These are phyloP conservation scores for Nematostella vectensis DNA, from an alignment of 92 coral and sea anemone genomes.

Conservation along the genomic window DNA sequence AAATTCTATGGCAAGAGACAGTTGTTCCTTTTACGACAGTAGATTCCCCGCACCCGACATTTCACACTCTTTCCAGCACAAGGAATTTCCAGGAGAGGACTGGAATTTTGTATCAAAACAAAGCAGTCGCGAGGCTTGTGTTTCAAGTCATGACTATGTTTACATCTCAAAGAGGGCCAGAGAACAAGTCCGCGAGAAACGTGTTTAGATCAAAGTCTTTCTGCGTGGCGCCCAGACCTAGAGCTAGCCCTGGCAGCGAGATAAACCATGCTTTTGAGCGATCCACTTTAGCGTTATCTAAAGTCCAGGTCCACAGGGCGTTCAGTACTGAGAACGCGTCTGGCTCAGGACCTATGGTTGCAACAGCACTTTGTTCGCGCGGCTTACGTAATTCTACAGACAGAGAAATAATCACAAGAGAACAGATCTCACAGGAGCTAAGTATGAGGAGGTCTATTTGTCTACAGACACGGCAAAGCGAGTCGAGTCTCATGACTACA, in stretches of 20 bases:
- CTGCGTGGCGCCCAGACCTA: conserved; percentile 61
- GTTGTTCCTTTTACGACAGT: conserved; percentile 74
- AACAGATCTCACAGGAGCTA: background rate
- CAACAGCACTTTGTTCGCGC: conserved; percentile 25
- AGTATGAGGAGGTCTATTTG: background rate
- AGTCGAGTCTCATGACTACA: conserved; percentile 48
- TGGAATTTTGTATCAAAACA: conserved; percentile 78
- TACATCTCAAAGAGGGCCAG: conserved; percentile 56
- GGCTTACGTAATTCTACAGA: too few species aligned
- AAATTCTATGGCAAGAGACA: conserved; percentile 75
- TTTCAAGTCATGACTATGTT: conserved; percentile 70
- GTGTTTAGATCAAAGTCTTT: conserved; percentile 58
- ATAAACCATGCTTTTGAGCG: conserved; percentile 37
- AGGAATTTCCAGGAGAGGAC: conserved; percentile 67
- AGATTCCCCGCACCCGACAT: conserved; percentile 79
- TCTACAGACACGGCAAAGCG: background rate
- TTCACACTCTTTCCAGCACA: conserved; percentile 81
- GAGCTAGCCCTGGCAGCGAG: conserved; percentile 7
- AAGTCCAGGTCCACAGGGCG: conserved; percentile 48
- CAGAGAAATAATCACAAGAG: background rate
- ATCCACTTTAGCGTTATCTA: conserved; percentile 60
- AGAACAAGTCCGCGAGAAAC: conserved; percentile 26
- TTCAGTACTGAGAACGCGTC: conserved; percentile 30
- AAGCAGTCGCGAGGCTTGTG: conserved; percentile 76
- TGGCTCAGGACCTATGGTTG: conserved; percentile 34